phyloP scores from a whole-genome alignment of 2,888 invertebrate species.

The Ariolimax columbianus region DNA sequence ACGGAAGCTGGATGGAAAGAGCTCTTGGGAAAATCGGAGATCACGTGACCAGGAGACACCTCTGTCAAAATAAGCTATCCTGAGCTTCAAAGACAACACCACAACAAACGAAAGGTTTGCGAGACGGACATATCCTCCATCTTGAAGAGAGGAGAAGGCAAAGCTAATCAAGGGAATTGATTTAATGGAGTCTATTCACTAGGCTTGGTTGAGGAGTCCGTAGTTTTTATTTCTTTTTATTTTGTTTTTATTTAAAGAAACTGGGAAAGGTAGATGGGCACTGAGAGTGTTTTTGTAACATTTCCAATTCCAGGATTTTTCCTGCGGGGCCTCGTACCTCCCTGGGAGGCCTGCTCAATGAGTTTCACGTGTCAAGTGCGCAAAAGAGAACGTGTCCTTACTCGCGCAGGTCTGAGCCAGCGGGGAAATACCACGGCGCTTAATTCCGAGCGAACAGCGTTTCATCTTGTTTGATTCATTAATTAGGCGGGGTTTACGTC shows the following conservation, averaged over 20 bases:
- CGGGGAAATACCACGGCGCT: not conserved
- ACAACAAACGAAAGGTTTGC: constrained; percentile 36
- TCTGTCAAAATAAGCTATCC: constrained; percentile 38
- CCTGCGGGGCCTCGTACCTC: constrained; percentile 12
- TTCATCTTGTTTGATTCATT: constrained; percentile 35
- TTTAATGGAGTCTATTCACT: not conserved
- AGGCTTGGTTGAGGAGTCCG: not conserved
- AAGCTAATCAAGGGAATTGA: not conserved
- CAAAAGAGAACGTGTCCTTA: not conserved
- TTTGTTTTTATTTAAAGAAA: not conserved
- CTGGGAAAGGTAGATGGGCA: not conserved
- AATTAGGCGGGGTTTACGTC: constrained; percentile 16
- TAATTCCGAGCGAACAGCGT: not conserved
- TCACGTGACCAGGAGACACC: constrained; percentile 37
- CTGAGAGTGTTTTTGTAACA: constrained; percentile 43
- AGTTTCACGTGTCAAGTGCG: constrained; percentile 31
- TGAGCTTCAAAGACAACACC: constrained; percentile 46
- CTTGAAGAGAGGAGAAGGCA: not conserved
- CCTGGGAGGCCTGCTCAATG: constrained; percentile 41
- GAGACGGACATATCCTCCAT: not conserved
- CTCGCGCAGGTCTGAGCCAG: not conserved
- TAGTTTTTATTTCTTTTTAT: not conserved
- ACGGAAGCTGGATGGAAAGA: constrained; percentile 1
- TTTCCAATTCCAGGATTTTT: constrained; percentile 22
- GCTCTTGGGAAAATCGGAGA: not conserved